Base-by-base conservation (phyloP, 2,113 vertebrate species). In the Psammodynastes pulverulentus region DNA sequence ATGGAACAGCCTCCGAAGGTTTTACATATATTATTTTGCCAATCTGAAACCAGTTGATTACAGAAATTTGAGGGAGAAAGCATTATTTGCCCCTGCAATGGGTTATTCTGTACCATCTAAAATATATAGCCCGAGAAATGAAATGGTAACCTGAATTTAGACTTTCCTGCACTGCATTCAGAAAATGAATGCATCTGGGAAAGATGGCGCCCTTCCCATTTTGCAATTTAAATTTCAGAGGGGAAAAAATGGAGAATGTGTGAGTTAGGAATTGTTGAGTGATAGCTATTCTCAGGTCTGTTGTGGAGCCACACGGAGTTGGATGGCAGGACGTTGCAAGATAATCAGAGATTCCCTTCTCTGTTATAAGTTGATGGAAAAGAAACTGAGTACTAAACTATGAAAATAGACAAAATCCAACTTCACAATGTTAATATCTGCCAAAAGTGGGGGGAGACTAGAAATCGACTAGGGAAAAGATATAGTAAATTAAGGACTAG, bases 401-500 rank as follows among this genome's bases (percentile, higher is more conserved):
- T 3, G 26, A 26, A 58, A 58, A 10, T 29, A 4, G 24, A 34
- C n/a, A 72, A 15, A 72, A 72, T 13, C 34, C n/a, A 72, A 34
- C 62, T 34, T 72, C 29, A 34, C n/a, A 17, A 72, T 72, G 62
- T 72, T 72, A 72, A 72, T 72, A 17, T 72, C 13, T 72, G 13
- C 0, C 26, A 13, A 67, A 67, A 67, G 13, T 2, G 26, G 26
- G 2, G 0, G 1, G 0, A 2, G 7, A 15, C 13, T 87, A 53
- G 15, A 51, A 87, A 51, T 13, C 24, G 9, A 88, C 5, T 34
- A 24, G 19, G 52, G 34, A 13, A 10, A 43, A 43, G 5, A 19
- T 34, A 7, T 34, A 34, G 54, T 52, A 54, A 87, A 52, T 52
- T 87, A 52, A 52, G n/a, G n/a, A 23, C 19, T 43, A 10, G 3